A percentile compares a stretch with the other conserved stretches of the same genome.
phyloP scores from a whole-genome alignment of 2,113 vertebrate genomes.

The Bujurquina vittata region DNA sequence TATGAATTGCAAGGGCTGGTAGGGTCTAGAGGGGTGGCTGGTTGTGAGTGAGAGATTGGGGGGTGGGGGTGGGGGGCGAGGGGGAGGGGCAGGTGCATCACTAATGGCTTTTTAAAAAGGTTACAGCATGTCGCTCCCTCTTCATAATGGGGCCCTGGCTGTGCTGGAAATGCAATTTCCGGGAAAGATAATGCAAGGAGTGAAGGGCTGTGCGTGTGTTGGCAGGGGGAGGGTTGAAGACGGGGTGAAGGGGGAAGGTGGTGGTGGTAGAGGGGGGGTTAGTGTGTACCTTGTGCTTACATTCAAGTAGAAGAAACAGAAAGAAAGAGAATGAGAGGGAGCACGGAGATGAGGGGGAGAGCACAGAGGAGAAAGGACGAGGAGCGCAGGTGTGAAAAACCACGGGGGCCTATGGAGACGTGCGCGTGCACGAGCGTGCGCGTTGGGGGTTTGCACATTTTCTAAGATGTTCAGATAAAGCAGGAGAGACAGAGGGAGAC shows the following conservation, averaged over 20 bases:
- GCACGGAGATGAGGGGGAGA: constrained; percentile 4
- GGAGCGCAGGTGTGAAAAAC: constrained; percentile 38
- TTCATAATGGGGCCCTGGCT: constrained; percentile 84
- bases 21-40: constrained; percentile 30
- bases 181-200: constrained; percentile 83
- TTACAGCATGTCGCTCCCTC: constrained; percentile 84
- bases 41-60: constrained; percentile 24
- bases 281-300: constrained; percentile 55
- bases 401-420: not conserved
- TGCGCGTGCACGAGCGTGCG: not conserved
- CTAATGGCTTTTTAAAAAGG: constrained; percentile 87
- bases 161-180: constrained; percentile 86
- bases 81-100: constrained; percentile 78
- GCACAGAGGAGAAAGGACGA: not conserved
- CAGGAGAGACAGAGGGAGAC: constrained; percentile 19
- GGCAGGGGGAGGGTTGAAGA: not conserved
- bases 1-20: constrained; percentile 49
- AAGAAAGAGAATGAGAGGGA: constrained; percentile 1
- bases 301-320: constrained; percentile 52
- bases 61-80: not conserved
- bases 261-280: constrained; percentile 17
- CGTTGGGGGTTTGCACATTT: constrained; percentile 32
- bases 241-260: not conserved
- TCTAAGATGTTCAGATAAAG: constrained; percentile 49
- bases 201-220: constrained; percentile 51